Percentiles rank a stretch among this genome's conserved stretches.
Evolutionary conservation across 1,140 invertebrate species (phyloP).

Genomic region (Piezodorus guildinii): DNA sequence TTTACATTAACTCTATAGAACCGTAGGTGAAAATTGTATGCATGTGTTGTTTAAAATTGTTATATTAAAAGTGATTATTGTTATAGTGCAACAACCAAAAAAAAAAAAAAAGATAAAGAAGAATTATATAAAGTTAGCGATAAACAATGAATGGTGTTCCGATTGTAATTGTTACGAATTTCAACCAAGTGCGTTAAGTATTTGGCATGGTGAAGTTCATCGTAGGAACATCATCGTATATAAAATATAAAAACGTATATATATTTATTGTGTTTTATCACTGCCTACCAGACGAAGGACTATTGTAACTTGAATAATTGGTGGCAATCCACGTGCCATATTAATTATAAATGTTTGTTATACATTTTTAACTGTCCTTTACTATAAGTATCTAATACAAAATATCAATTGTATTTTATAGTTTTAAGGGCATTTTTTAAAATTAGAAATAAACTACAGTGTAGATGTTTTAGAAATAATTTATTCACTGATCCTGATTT

Average conservation of each 20-base stretch:
- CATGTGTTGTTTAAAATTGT: no score
- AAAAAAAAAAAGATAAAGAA: no score
- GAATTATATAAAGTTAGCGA: no score
- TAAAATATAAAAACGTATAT: background rate
- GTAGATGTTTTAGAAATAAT: background rate
- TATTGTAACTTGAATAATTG: background rate
- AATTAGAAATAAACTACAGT: slow-evolving; percentile 21
- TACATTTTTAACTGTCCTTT: slow-evolving; percentile 13
- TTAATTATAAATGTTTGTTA: slow-evolving; percentile 17
- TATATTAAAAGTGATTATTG: no score
- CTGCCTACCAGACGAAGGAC: background rate
- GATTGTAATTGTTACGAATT: no score
- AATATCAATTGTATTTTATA: slow-evolving; percentile 24
- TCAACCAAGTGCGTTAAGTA: no score
- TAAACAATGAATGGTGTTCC: no score
- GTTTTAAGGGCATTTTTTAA: slow-evolving; percentile 24
- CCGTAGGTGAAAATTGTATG: no score
- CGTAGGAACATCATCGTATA: background rate
- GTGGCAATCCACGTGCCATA: slow-evolving; percentile 22
- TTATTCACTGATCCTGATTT: background rate
- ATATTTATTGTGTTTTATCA: slow-evolving; percentile 1
- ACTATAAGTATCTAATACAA: slow-evolving; percentile 4
- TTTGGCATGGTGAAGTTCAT: no score
- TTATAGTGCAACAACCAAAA: no score
- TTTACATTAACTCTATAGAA: no score